phyloP scores from a whole-genome alignment of 2,888 invertebrate species.

The Acanthosepion esculentum region DNA sequence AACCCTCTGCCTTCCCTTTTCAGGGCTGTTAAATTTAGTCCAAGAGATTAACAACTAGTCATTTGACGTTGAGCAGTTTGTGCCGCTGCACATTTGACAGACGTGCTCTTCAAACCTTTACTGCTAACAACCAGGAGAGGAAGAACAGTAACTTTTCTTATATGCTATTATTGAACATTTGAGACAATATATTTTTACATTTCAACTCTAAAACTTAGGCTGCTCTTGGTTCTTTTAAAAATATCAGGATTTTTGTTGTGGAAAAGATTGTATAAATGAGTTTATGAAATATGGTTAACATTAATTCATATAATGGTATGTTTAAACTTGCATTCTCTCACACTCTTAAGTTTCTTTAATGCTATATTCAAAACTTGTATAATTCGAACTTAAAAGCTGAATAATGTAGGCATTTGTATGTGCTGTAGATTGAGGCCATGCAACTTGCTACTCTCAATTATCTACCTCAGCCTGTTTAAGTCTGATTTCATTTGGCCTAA shows the following conservation, averaged over 20 bases:
- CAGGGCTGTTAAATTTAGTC: neutral
- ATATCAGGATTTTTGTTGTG: neutral
- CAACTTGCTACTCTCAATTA: neutral
- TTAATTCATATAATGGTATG: neutral
- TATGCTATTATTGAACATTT: neutral
- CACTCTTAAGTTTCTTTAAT: neutral
- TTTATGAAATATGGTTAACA: neutral
- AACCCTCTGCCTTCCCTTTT: neutral
- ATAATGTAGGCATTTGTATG: neutral
- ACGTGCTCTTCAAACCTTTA: neutral
- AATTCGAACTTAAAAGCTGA: neutral
- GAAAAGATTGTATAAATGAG: neutral
- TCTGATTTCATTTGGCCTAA: too few relatives aligned
- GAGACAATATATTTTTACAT: constrained; percentile 6
- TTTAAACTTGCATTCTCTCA: neutral
- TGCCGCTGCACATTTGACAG: neutral
- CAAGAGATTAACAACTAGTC: neutral
- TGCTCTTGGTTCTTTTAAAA: too few relatives aligned
- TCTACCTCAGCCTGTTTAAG: neutral
- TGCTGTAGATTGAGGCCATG: neutral
- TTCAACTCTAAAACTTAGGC: neutral
- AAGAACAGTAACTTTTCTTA: neutral
- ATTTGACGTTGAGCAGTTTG: neutral
- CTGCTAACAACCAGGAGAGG: neutral
- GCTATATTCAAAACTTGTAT: neutral